A percentile compares a stretch with the other conserved stretches of the same genome.
These are phyloP conservation scores for Agapostemon virescens DNA, from an alignment of 2,888 invertebrate genomes.

Conservation along the genomic window DNA sequence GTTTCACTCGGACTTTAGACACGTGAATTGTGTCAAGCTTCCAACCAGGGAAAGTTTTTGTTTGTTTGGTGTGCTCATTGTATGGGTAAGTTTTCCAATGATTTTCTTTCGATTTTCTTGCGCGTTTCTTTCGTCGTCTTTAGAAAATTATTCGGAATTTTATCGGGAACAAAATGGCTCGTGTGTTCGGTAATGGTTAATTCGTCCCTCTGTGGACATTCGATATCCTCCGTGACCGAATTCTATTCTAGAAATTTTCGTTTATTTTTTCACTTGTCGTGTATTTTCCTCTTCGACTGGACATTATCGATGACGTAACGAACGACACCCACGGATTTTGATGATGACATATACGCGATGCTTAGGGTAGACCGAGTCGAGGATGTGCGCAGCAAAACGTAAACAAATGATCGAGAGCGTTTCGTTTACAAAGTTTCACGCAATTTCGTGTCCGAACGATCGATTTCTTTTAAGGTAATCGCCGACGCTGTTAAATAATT, in stretches of 20 bases:
- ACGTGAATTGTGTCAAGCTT: constrained; percentile 68
- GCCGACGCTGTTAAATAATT: background rate
- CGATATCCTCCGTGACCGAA: constrained; percentile 28
- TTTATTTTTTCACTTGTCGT: constrained; percentile 21
- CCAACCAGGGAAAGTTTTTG: constrained; percentile 76
- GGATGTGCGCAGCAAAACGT: constrained; percentile 21
- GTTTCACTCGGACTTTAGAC: constrained; percentile 78
- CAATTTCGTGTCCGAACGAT: background rate
- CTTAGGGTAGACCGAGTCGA: constrained; percentile 1
- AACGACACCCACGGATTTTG: background rate
- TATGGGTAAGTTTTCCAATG: constrained; percentile 76
- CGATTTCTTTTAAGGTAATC: background rate
- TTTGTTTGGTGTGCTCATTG: constrained; percentile 80
- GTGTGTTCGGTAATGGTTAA: background rate
- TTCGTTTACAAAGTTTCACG: background rate
- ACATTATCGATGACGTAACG: constrained; percentile 13
- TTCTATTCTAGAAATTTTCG: constrained; percentile 36
- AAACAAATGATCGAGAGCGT: constrained; percentile 39
- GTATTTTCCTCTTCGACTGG: constrained; percentile 27
- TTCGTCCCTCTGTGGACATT: background rate
- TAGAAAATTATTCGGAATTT: background rate
- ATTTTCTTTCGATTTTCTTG: background rate
- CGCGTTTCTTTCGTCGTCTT: background rate
- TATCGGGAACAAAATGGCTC: no score
- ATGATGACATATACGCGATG: background rate